Evolutionary conservation across 64 coral and sea anemone genomes (phyloP).

Genomic region (Platygyra sinensis): DNA sequence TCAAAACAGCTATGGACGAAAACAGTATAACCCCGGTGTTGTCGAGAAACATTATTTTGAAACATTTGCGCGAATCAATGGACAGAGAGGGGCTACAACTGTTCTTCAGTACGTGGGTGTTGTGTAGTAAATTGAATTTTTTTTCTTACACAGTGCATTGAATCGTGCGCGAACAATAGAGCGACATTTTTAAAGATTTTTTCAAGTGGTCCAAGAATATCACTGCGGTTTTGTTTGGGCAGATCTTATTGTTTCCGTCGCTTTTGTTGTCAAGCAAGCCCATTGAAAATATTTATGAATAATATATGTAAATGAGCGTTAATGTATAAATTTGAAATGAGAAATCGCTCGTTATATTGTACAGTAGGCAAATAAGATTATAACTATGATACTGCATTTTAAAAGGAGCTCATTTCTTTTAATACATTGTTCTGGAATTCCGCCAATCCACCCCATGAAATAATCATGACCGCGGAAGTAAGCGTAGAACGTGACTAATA

Average conservation of each 20-base stretch:
- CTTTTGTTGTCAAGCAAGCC: background rate
- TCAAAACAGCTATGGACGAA: constrained; percentile 82
- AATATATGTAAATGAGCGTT: background rate
- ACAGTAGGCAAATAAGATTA: too few species aligned
- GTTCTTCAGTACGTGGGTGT: constrained; percentile 33
- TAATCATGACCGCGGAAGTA: background rate
- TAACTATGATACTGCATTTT: too few species aligned
- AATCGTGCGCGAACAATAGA: background rate
- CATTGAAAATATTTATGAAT: constrained; percentile 12
- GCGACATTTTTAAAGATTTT: background rate
- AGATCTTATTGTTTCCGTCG: background rate
- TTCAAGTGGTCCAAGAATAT: background rate
- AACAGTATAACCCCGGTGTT: constrained; percentile 77
- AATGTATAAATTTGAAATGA: background rate
- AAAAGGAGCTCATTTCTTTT: too few species aligned
- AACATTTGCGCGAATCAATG: constrained; percentile 80
- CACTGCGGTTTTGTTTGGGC: background rate
- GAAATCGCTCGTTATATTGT: too few species aligned
- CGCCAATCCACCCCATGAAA: background rate
- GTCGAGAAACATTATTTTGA: constrained; percentile 88
- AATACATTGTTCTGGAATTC: too few species aligned
- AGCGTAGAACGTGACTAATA: background rate
- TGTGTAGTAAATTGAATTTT: background rate
- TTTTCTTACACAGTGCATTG: background rate
- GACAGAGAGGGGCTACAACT: constrained; percentile 3